Percentiles rank a stretch among this genome's conserved stretches.
Conservation (phyloP, 2,888 invertebrate species). For the Cheilosia variabilis region DNA sequence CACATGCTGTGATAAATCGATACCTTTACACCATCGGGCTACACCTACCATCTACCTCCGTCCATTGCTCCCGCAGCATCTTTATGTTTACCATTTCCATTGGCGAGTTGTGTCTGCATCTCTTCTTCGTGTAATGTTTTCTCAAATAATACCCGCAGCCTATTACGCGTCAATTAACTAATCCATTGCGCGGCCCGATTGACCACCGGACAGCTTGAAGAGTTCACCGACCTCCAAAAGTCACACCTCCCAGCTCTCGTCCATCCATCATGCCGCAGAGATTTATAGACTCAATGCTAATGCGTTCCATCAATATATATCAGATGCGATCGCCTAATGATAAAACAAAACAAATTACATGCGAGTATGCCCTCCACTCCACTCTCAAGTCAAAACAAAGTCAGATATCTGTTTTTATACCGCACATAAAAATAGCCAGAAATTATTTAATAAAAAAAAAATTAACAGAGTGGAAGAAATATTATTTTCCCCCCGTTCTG, state of each 20-base stretch:
- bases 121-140: constrained; percentile 12
- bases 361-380: neutral
- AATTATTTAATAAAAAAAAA: no score
- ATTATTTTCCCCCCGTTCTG: constrained; percentile 1
- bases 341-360: constrained; percentile 1
- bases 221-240: constrained; percentile 39
- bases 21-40: no score
- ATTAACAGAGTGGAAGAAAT: neutral
- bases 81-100: constrained; percentile 41
- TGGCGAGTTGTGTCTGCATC: constrained; percentile 4
- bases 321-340: neutral
- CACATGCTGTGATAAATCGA: no score
- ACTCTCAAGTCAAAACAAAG: constrained; percentile 16
- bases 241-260: constrained; percentile 9
- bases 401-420: constrained; percentile 7
- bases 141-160: constrained; percentile 35
- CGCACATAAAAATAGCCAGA: no score
- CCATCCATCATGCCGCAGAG: constrained; percentile 12
- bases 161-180: constrained; percentile 47
- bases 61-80: constrained; percentile 17
- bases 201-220: neutral
- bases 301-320: constrained; percentile 19
- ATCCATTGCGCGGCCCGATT: neutral
- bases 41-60: neutral
- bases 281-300: constrained; percentile 3